A percentile compares a stretch with the other conserved stretches of the same genome.
Evolutionary conservation across 2,797 vertebrate species (phyloP).

Genomic region (Epinephelus malabaricus): DNA sequence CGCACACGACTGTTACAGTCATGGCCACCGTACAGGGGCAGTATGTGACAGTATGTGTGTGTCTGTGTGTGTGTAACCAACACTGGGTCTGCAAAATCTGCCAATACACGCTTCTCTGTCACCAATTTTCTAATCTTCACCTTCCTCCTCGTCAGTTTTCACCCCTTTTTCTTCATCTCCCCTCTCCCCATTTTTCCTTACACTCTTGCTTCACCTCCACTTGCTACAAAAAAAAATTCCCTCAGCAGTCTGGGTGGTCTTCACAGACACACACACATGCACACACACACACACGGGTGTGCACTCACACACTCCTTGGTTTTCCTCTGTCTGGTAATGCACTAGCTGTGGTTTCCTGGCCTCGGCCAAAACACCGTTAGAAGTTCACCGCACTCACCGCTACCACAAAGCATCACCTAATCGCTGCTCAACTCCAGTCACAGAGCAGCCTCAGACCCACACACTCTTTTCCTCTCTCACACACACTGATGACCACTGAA

Average conservation of each 20-base stretch:
- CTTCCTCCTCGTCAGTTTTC: conserved; percentile 25
- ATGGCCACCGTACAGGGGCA: conserved; percentile 63
- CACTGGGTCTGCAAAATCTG: conserved; percentile 17
- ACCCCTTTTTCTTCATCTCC: conserved; percentile 35
- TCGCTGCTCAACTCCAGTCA: conserved; percentile 75
- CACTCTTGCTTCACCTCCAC: conserved; percentile 68
- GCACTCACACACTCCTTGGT: conserved; percentile 68
- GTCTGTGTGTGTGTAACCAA: neutral
- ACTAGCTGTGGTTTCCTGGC: conserved; percentile 84
- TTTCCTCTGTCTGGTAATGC: conserved; percentile 85
- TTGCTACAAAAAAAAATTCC: conserved; percentile 61
- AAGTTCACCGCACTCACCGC: conserved; percentile 75
- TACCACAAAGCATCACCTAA: conserved; percentile 85
- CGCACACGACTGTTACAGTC: conserved; percentile 77
- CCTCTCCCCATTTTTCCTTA: conserved; percentile 53
- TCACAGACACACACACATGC: conserved; percentile 45
- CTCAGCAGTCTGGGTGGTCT: conserved; percentile 86
- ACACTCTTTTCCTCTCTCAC: conserved; percentile 45
- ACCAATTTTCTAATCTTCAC: conserved; percentile 26
- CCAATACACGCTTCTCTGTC: neutral
- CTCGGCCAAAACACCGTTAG: conserved; percentile 82
- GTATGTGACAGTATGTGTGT: conserved; percentile 35
- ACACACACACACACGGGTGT: conserved; percentile 13
- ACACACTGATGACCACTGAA: conserved; percentile 12
- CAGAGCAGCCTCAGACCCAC: conserved; percentile 36